phyloP scores from a whole-genome alignment of 2,888 invertebrate genomes.

The Ashinkailepas kermadecensis region DNA sequence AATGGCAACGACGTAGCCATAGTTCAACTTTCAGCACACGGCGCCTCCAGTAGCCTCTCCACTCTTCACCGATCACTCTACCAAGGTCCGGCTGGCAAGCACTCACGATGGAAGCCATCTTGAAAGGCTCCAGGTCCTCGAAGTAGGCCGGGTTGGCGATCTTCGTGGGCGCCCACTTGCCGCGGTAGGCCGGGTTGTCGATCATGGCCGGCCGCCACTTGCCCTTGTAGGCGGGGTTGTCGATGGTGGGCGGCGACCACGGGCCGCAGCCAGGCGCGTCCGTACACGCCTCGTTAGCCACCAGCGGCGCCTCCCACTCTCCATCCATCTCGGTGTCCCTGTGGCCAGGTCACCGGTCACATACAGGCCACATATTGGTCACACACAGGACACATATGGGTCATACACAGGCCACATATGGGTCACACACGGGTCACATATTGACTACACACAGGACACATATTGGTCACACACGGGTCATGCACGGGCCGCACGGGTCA shows the following conservation, averaged over 20 bases:
- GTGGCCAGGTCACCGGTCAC: conserved; percentile 27
- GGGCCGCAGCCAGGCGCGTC: conserved; percentile 78
- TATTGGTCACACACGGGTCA: too few relatives aligned
- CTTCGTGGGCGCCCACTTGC: conserved; percentile 83
- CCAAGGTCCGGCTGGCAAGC: neutral
- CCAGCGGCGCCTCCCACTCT: conserved; percentile 90
- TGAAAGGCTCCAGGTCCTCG: conserved; percentile 81
- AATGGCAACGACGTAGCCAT: too few relatives aligned
- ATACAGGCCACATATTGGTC: neutral
- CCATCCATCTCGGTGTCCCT: conserved; percentile 97
- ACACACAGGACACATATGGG: neutral
- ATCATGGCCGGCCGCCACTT: conserved; percentile 83
- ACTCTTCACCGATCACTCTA: too few relatives aligned
- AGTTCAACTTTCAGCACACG: too few relatives aligned
- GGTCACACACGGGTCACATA: too few relatives aligned
- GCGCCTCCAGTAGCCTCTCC: too few relatives aligned
- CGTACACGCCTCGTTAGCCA: conserved; percentile 80
- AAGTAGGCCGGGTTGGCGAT: conserved; percentile 90
- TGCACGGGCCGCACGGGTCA: too few relatives aligned
- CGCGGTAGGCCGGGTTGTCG: conserved; percentile 87
- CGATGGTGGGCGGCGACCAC: conserved; percentile 75
- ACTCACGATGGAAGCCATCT: conserved; percentile 83
- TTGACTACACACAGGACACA: too few relatives aligned
- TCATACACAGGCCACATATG: too few relatives aligned
- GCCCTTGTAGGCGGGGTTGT: conserved; percentile 85